Base-by-base conservation (phyloP, 2,888 invertebrate genomes). In the Podotricha telesiphe region DNA sequence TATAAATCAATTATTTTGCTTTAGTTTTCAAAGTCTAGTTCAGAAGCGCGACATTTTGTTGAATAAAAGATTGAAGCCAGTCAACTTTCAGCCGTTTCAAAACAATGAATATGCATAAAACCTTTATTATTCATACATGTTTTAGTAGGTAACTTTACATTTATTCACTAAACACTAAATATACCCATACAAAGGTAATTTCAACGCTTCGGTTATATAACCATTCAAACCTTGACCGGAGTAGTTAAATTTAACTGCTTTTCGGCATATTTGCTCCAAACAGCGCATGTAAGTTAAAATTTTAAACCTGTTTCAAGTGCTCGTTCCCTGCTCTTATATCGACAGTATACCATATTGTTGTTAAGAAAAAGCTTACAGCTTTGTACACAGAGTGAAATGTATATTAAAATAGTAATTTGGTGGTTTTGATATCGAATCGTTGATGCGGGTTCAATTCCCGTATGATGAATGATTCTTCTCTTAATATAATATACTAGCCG, bases 241-340 rank as follows among this genome's bases (percentile, higher is more conserved):
- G 62, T 19, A 4, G 50, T 62, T 48, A 50, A 62, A 34, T 48
- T 62, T 62, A 62, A 62, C 62, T 62, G 62, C 37, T 62, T 62
- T 62, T 62, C 48, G 62, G 62, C 62, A 62, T 62, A 62, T 62
- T 62, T 62, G 62, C 47, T 62, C 13, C 48, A 62, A 48, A 62
- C 62, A 47, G 50, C 47, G 48, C 62, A 45, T 45, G 45, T 59
- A 59, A n/a, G 45, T 56, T 62, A 37, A 37, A 59, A 50, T 48
- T 62, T 48, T 17, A 58, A 62, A 62, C 62, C 62, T 37, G 62
- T 62, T 62, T 37, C 13, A 48, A 50, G 45, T 22, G 17, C 13
- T 11, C 42, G 59, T 45, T 22, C 45, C 17, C 59, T 59, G 59
- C 45, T 42, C 59, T 59, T 17, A 11, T 45, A 42, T 59, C 45